Evolutionary conservation across 2,888 invertebrate species (phyloP), one percentile per base, ranked within the genome.

Genomic region (Eupithecia dodoneata): DNA sequence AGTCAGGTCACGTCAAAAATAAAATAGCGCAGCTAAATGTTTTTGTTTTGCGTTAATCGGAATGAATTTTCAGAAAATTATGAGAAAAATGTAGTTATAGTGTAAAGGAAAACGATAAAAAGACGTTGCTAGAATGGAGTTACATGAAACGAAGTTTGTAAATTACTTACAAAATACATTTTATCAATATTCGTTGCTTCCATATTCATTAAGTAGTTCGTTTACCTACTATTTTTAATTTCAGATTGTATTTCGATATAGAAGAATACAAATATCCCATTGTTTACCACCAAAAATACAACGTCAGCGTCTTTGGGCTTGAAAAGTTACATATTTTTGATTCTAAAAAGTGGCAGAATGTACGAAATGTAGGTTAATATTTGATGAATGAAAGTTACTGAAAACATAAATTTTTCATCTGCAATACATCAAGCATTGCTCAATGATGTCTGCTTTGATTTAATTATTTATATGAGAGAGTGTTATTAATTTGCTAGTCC

Each of bases 241-340:
- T 72, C 83, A 93, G 92, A 80, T 87, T 96, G 75, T 96, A 96
- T 88, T 89, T 95, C 80, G 95, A 96, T 86, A 96, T 96, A 76
- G 89, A 88, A 70, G 92, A 94, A 15, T 91, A 95, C 73, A 96
- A 97, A 89, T 96, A 97, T 96, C 98, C 98, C 0, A 96, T 99
- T 77, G 96, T 98, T 3, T 98, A 98, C 88, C 95, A 97, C 80
- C 93, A 96, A 18, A 96, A 96, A 75, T 98, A 98, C 90, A 97
- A 98, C 88, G 98, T 99, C 52, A 96, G 96, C 49, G 97, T 98
- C 89, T 93, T 96, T 86, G 98, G 98, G 13, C 92, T 99, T 77
- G 98, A 99, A 89, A 97, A 96, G 88, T 94, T 98, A 13, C 98
- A 99, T 93, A 97, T 98, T 0, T 98, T 99, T 89, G 98, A 99